Base-by-base conservation (phyloP, 2,113 vertebrate species). In the Ursus arctos region DNA sequence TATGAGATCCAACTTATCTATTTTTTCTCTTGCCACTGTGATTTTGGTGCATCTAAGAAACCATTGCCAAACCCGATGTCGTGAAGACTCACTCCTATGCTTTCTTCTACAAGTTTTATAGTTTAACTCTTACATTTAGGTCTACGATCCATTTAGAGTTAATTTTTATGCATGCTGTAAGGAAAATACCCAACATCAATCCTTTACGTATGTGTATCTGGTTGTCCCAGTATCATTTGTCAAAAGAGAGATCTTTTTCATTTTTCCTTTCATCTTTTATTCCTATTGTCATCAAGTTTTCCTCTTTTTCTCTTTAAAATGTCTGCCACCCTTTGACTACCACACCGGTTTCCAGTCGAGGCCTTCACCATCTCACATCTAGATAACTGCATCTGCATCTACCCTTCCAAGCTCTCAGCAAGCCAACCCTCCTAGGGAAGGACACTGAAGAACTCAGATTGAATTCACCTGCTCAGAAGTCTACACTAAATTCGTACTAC, bases 211-310 rank as follows among this genome's bases (percentile, higher is more conserved):
- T 88, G 31, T 5, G 47, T 87, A 72, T 61, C 84, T 53, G 89
- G 13, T 49, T 94, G 51, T 88, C 33, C 6, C 53, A 81, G 16
- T 8, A 91, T 65, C 57, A 85, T 86, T 82, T 81, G 57, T 85
- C 82, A 88, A 96, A 95, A 95, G 33, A 95, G 9, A 3, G 28
- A 28, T 88, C 47, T 51, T 95, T 87, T 93, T 36, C 28, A 84
- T 19, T 87, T 82, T 80, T 87, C 24, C 65, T 67, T 91, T 91
- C 36, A 65, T 82, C 55, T 92, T 26, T 94, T 83, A 49, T 87
- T 94, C 79, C 71, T 92, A 6, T 19, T 80, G 28, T 95, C n/a
- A 61, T 49, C 63, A 92, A 69, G 59, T 84, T 91, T 94, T 88
- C 71, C 4, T 55, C 24, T 57, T 82, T 95, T 93, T 31, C 43